phyloP scores from a whole-genome alignment of 1,140 invertebrate genomes.

The Brachionus angularis region DNA sequence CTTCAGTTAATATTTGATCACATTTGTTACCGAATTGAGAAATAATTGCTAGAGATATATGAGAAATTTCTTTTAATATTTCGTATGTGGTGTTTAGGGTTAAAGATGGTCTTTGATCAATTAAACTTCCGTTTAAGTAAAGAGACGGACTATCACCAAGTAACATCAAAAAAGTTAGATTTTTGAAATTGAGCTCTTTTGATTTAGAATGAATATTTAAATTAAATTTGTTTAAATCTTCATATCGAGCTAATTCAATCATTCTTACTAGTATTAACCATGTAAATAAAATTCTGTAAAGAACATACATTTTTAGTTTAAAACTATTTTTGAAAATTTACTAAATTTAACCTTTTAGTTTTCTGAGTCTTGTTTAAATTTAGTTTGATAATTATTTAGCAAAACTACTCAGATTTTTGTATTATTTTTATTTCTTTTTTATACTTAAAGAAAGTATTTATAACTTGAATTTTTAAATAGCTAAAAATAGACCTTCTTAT shows the following conservation, averaged over 20 bases:
- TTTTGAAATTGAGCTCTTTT: not conserved
- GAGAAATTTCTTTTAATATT: constrained; percentile 15
- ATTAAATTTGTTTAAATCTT: constrained; percentile 21
- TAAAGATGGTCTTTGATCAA: not conserved
- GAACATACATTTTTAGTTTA: too few relatives aligned
- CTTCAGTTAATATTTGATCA: not conserved
- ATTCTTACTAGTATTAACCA: too few relatives aligned
- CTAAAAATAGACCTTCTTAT: too few relatives aligned
- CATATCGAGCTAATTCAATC: not conserved
- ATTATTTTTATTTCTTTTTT: too few relatives aligned
- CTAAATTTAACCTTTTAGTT: too few relatives aligned
- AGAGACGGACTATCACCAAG: not conserved
- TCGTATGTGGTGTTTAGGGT: constrained; percentile 24
- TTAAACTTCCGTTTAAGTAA: not conserved
- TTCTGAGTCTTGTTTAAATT: too few relatives aligned
- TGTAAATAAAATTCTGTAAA: too few relatives aligned
- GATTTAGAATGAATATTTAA: constrained; percentile 1
- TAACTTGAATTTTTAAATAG: too few relatives aligned
- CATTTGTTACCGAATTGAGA: constrained; percentile 17
- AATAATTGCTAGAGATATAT: not conserved
- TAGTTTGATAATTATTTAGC: too few relatives aligned
- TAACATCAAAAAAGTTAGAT: constrained; percentile 19
- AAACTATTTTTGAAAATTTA: too few relatives aligned
- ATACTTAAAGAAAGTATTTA: too few relatives aligned
- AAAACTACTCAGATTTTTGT: too few relatives aligned